These are phyloP conservation scores for Micromussa lordhowensis DNA, from an alignment of 92 coral and sea anemone genomes.

Conservation along the genomic window DNA sequence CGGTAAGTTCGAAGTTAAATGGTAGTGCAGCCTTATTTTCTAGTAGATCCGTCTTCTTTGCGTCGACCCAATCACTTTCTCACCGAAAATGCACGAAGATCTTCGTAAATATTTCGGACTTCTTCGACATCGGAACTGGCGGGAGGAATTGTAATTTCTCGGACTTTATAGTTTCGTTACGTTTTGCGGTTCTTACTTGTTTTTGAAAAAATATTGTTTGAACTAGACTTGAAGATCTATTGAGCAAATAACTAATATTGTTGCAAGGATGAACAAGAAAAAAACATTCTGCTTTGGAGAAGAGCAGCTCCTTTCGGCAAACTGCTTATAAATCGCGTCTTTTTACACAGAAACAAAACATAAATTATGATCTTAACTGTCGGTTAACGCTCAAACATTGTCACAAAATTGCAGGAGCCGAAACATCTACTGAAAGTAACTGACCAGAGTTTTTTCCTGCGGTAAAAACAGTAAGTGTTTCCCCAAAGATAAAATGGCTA, in stretches of 20 bases:
- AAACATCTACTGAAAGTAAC: not conserved
- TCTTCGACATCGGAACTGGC: not conserved
- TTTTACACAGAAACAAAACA: not conserved
- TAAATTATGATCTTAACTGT: not conserved
- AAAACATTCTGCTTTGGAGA: not conserved
- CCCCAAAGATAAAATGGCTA: not conserved
- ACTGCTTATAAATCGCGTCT: not conserved
- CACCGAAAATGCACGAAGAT: not conserved
- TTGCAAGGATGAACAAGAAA: not conserved
- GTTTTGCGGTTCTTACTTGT: not conserved
- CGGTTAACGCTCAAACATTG: not conserved
- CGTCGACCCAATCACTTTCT: no score
- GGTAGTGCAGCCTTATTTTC: no score
- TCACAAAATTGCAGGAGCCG: not conserved
- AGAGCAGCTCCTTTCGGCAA: not conserved
- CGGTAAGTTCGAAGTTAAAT: no score
- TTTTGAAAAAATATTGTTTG: not conserved
- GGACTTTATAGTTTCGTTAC: not conserved
- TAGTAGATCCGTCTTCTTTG: no score
- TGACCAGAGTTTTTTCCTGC: not conserved
- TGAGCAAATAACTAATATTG: not conserved
- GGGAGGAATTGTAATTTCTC: not conserved
- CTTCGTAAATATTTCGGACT: not conserved
- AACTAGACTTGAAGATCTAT: not conserved
- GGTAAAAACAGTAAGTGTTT: not conserved